phyloP scores from a whole-genome alignment of 2,113 vertebrate species.

The Formicarius rufipectus region DNA sequence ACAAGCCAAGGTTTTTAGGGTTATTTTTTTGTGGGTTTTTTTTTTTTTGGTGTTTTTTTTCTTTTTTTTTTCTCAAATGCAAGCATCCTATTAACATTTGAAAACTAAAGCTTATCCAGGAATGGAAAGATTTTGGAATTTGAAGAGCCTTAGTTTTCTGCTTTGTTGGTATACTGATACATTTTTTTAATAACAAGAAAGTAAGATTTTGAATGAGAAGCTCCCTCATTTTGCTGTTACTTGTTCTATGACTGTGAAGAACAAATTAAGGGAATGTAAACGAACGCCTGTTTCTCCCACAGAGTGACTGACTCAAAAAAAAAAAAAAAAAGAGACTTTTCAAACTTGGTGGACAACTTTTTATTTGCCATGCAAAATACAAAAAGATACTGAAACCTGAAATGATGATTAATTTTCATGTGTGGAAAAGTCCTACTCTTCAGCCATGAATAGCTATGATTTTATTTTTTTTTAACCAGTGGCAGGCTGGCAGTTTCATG shows the following conservation, averaged over 20 bases:
- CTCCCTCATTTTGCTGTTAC: conserved; percentile 27
- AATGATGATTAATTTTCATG: conserved; percentile 45
- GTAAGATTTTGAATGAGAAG: conserved; percentile 12
- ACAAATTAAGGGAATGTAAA: conserved; percentile 36
- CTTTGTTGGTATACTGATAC: conserved; percentile 2
- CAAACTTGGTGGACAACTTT: conserved; percentile 47
- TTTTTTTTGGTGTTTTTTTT: neutral
- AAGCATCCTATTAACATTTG: conserved; percentile 68
- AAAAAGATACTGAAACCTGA: conserved; percentile 37
- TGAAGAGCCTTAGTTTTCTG: conserved; percentile 47
- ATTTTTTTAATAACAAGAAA: conserved; percentile 47
- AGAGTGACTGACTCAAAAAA: conserved; percentile 9
- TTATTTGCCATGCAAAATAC: conserved; percentile 48
- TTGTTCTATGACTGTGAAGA: conserved; percentile 45
- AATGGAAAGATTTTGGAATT: conserved; percentile 71
- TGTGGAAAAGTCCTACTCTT: conserved; percentile 44
- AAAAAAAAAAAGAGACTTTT: conserved; percentile 7
- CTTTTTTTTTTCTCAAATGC: neutral
- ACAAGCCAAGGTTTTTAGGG: conserved; percentile 19
- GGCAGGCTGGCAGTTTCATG: conserved; percentile 59
- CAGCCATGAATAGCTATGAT: conserved; percentile 21
- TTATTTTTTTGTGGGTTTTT: neutral
- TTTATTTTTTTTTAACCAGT: conserved; percentile 49
- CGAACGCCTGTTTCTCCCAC: conserved; percentile 11
- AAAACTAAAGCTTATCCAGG: conserved; percentile 63